These are phyloP conservation scores for Vidua chalybeata DNA, from an alignment of 2,113 vertebrate genomes.

Conservation along the genomic window DNA sequence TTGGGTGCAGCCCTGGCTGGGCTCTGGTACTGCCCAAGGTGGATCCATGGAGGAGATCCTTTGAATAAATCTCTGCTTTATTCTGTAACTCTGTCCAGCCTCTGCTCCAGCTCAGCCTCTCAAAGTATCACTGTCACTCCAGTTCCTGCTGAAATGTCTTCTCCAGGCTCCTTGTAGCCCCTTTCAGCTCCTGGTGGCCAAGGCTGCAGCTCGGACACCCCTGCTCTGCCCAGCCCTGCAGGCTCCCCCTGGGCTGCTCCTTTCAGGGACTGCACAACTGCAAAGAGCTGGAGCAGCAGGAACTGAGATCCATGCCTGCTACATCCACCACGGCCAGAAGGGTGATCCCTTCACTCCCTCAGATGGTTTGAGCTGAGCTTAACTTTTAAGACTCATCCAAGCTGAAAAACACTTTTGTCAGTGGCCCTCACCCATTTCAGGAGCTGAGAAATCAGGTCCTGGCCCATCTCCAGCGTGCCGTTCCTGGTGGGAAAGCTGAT, in stretches of 20 bases:
- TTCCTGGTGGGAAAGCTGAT: slow-evolving; percentile 20
- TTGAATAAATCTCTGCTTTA: neutral
- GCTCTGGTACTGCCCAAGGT: neutral
- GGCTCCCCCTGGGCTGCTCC: neutral
- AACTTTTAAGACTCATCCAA: neutral
- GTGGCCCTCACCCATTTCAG: neutral
- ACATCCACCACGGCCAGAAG: neutral
- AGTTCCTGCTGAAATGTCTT: neutral
- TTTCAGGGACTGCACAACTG: neutral
- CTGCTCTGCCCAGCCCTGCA: neutral
- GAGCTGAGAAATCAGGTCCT: neutral
- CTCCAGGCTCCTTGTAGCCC: neutral
- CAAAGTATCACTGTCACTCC: neutral
- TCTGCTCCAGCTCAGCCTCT: neutral
- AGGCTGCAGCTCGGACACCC: neutral
- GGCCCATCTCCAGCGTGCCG: neutral
- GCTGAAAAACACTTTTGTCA: neutral
- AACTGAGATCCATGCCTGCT: neutral
- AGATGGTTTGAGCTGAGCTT: neutral
- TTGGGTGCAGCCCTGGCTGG: neutral
- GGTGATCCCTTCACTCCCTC: neutral
- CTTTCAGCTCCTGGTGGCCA: neutral
- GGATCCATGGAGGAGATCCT: neutral
- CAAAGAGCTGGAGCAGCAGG: neutral
- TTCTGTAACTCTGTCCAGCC: neutral